phyloP scores from a whole-genome alignment of 2,797 vertebrate species.

The Channa striata region DNA sequence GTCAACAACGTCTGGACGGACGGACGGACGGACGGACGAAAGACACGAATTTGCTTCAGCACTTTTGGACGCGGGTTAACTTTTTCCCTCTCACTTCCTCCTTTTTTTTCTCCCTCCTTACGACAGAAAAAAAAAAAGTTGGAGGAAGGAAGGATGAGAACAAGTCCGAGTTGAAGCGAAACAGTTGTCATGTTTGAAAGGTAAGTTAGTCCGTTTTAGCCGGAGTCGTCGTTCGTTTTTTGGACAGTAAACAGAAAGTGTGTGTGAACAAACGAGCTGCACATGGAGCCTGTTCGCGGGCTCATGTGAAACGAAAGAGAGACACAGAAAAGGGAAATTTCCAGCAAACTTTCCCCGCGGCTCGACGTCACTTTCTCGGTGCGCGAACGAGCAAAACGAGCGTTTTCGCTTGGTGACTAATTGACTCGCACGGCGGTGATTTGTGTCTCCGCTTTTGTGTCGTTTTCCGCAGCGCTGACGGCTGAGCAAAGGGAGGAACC shows the following conservation, averaged over 20 bases:
- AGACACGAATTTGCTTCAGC: constrained; percentile 21
- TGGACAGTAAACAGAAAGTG: constrained; percentile 9
- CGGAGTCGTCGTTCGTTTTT: constrained; percentile 18
- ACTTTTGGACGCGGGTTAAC: constrained; percentile 22
- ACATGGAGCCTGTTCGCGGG: constrained; percentile 22
- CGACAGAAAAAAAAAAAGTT: constrained; percentile 24
- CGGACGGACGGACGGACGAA: too few relatives aligned
- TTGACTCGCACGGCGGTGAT: constrained; percentile 20
- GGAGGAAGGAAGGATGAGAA: constrained; percentile 69
- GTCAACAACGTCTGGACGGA: constrained; percentile 21
- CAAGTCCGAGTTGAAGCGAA: constrained; percentile 63
- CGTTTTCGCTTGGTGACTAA: too few relatives aligned
- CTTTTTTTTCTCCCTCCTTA: constrained; percentile 13
- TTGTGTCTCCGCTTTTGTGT: constrained; percentile 53
- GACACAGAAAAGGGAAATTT: constrained; percentile 70
- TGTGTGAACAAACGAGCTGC: constrained; percentile 26
- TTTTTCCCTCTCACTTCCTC: constrained; percentile 20
- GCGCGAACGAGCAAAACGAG: too few relatives aligned
- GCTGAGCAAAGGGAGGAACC: constrained; percentile 69
- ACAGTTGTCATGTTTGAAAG: constrained; percentile 85
- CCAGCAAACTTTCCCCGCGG: constrained; percentile 69
- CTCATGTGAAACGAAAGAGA: constrained; percentile 36
- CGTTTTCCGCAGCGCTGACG: constrained; percentile 73
- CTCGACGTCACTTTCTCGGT: constrained; percentile 75
- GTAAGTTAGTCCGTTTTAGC: constrained; percentile 54